Evolutionary conservation across 2,888 invertebrate genomes (phyloP).

Genomic region (Drosophila parthenogenetica): DNA sequence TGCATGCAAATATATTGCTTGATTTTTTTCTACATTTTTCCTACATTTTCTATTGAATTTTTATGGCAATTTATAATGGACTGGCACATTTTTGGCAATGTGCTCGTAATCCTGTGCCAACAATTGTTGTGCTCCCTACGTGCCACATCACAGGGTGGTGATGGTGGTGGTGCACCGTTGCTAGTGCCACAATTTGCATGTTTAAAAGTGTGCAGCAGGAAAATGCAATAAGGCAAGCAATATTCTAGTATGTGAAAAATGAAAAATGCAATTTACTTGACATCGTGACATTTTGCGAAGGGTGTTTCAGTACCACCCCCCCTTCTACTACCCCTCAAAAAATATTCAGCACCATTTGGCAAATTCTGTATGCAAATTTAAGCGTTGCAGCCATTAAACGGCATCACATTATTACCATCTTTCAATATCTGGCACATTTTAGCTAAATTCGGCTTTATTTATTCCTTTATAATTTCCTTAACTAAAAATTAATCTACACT

Average conservation of each 20-base stretch:
- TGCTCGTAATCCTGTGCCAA: slow-evolving; percentile 64
- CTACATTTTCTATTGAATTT: slow-evolving; percentile 72
- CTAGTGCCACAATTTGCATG: slow-evolving; percentile 54
- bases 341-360: slow-evolving; percentile 48
- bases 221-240: slow-evolving; percentile 42
- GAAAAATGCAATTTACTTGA: slow-evolving; percentile 78
- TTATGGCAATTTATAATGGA: slow-evolving; percentile 78
- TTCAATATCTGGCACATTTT: slow-evolving; percentile 8
- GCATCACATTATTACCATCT: slow-evolving; percentile 68
- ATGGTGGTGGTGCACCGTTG: slow-evolving; percentile 14
- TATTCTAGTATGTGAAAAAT: slow-evolving; percentile 60
- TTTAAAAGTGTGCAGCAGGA: slow-evolving; percentile 38
- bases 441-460: slow-evolving; percentile 1
- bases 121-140: slow-evolving; percentile 37
- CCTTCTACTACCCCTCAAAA: slow-evolving; percentile 7
- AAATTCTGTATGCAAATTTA: slow-evolving; percentile 81
- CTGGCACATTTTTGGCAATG: slow-evolving; percentile 63
- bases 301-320: slow-evolving; percentile 40
- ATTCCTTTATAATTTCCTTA: slow-evolving; percentile 14
- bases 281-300: slow-evolving; percentile 50
- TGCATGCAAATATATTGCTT: slow-evolving; percentile 22
- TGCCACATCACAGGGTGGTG: slow-evolving; percentile 18
- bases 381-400: slow-evolving; percentile 72
- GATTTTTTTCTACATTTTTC: slow-evolving; percentile 39
- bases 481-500: slow-evolving; percentile 22